These are phyloP conservation scores for Fringilla coelebs DNA, from an alignment of 2,797 vertebrate species.

Conservation along the genomic window DNA sequence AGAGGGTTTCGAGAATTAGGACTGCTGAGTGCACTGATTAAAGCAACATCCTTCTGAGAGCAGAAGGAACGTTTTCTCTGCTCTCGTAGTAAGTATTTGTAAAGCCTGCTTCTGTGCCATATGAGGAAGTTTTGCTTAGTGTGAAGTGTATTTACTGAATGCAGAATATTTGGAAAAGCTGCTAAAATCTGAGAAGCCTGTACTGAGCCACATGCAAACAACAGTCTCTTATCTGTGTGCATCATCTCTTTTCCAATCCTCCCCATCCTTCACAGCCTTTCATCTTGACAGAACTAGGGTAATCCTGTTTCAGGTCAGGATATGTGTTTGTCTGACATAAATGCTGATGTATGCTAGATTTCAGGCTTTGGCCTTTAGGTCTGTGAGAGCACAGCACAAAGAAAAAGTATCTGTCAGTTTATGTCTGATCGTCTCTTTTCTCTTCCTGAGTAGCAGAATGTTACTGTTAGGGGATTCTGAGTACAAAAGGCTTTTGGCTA, in stretches of 20 bases:
- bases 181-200: not conserved
- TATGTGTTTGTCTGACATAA: slow-evolving; percentile 9
- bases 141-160: not conserved
- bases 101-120: not conserved
- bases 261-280: not conserved
- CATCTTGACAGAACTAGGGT: slow-evolving; percentile 58
- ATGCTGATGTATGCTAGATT: slow-evolving; percentile 30
- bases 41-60: not conserved
- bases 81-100: not conserved
- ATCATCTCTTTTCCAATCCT: not conserved
- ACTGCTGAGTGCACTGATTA: not conserved
- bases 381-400: not conserved
- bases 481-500: not conserved
- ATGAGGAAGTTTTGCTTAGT: not conserved
- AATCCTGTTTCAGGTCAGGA: slow-evolving; percentile 54
- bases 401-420: not conserved
- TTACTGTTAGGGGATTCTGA: not conserved
- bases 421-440: not conserved
- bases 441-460: not conserved
- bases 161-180: not conserved
- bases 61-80: not conserved
- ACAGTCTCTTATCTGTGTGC: not conserved
- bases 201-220: not conserved
- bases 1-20: slow-evolving; percentile 31
- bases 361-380: not conserved